Evolutionary conservation across 2,113 vertebrate genomes (phyloP).

Genomic region (Eira barbara): DNA sequence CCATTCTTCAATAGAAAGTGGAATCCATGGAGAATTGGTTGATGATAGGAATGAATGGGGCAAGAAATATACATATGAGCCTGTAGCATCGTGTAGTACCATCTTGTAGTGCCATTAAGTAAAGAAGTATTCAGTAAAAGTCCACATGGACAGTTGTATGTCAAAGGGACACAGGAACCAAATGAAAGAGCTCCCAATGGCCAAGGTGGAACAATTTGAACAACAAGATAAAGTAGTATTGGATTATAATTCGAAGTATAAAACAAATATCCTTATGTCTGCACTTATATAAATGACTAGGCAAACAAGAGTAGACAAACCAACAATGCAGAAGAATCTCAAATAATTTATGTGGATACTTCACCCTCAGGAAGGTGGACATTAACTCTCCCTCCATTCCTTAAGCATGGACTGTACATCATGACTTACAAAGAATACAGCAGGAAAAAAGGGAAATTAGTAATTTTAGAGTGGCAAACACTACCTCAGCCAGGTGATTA

Average conservation of each 20-base stretch:
- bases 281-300: not conserved
- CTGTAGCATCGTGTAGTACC: not conserved
- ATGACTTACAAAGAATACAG: not conserved
- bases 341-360: not conserved
- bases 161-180: not conserved
- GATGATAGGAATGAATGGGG: not conserved
- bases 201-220: not conserved
- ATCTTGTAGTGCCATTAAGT: constrained; percentile 3
- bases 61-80: not conserved
- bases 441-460: not conserved
- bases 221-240: not conserved
- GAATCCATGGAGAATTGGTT: not conserved
- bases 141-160: not conserved
- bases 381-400: not conserved
- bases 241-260: not conserved
- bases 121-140: constrained; percentile 20
- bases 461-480: not conserved
- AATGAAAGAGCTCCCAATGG: not conserved
- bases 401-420: not conserved
- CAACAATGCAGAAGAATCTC: not conserved
- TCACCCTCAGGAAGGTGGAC: not conserved
- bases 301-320: not conserved
- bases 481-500: not conserved
- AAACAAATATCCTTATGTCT: not conserved
- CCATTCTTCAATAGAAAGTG: not conserved